Percentiles rank a stretch among this genome's conserved stretches.
phyloP scores from a whole-genome alignment of 2,888 invertebrate species.

The Xanthostigma xanthostigma region DNA sequence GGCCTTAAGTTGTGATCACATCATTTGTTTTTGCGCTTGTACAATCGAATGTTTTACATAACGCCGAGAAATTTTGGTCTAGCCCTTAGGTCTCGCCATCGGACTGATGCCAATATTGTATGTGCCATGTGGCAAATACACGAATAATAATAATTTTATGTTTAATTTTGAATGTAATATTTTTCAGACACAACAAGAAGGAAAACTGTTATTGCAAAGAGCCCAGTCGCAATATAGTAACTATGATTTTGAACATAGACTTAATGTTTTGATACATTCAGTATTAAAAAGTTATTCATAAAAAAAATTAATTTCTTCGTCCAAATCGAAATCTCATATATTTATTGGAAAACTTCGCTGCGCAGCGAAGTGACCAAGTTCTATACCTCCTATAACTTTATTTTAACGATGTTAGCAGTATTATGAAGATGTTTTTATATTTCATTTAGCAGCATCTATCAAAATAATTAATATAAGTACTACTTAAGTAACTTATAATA shows the following conservation, averaged over 20 bases:
- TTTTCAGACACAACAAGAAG: slow-evolving; percentile 36
- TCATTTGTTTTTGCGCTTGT: too few relatives aligned
- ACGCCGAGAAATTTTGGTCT: too few relatives aligned
- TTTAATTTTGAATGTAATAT: neutral
- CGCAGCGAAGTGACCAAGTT: too few relatives aligned
- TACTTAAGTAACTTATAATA: neutral
- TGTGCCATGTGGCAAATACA: too few relatives aligned
- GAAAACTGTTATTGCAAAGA: slow-evolving; percentile 31
- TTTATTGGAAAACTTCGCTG: neutral
- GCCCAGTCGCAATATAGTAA: slow-evolving; percentile 39
- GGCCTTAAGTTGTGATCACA: too few relatives aligned
- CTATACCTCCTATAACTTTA: too few relatives aligned
- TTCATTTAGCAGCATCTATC: neutral
- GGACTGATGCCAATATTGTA: too few relatives aligned
- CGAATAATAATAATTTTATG: too few relatives aligned
- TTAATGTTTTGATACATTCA: slow-evolving; percentile 44
- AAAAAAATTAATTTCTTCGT: slow-evolving; percentile 7
- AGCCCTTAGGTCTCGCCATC: too few relatives aligned
- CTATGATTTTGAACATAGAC: slow-evolving; percentile 51
- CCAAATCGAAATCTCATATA: neutral
- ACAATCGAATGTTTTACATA: too few relatives aligned
- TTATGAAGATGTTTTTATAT: neutral
- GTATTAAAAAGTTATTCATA: slow-evolving; percentile 26
- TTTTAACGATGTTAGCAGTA: neutral
- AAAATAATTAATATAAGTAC: neutral